Base-by-base conservation (phyloP, 1,140 invertebrate genomes). In the Dendrolimus punctatus region DNA sequence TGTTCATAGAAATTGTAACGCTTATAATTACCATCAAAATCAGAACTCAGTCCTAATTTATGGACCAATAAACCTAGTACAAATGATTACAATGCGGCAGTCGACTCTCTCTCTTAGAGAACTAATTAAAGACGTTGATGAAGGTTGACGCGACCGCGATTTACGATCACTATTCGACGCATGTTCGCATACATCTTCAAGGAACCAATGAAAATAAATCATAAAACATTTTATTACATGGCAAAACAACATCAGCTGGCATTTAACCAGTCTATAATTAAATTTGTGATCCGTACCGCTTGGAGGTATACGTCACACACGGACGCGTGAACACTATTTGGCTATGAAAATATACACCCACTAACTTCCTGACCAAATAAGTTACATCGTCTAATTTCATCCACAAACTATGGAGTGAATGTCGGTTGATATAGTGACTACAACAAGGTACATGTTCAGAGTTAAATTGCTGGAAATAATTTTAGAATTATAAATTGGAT, bases 251-350 rank as follows among this genome's bases (percentile, higher is more conserved):
- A 68, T 72, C 65, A 65, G 71, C 71, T 81, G 81, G 75, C 76
- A 82, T 85, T 82, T 80, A 74, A 76, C 65, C 58, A 64, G 41
- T 64, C 76, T 85, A 85, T 74, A 82, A 77, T 76, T 85, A 81
- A 71, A 76, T 55, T 49, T 51, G 63, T 65, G 57, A 36, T 51
- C 50, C 2, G 48, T 58, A 60, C 60, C 62, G 23, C 44, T 38
- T 51, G 46, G 42, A n/a, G 39, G 39, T 23, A 63, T 68, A 67
- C 68, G 64, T 63, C 58, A 69, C 68, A 68, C 46, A 52, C 54
- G 53, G 43, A 49, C 51, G 56, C 67, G 56, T 60, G 64, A 57
- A 57, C 59, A 63, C 63, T 58, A 61, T 71, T 80, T 76, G 76
- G 72, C 76, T 67, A 62, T 50, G 72, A 66, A 51, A 75, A 72